Percentiles rank a stretch among this genome's conserved stretches.
phyloP scores from a whole-genome alignment of 2,797 vertebrate genomes.

The Aselliscus stoliczkanus region DNA sequence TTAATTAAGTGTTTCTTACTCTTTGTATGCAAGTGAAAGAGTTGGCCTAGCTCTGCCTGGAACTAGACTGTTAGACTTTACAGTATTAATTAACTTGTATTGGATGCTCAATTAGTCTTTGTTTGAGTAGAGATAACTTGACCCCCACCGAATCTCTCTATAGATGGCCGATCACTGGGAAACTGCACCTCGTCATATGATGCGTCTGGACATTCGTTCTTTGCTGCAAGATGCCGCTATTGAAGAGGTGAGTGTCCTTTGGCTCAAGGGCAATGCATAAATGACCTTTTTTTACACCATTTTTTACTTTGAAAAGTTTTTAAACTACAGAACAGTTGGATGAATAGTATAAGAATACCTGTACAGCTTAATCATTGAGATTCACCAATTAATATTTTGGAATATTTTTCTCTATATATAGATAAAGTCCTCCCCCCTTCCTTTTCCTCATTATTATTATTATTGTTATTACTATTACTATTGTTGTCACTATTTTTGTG shows the following conservation, averaged over 20 bases:
- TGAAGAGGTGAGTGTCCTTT: conserved; percentile 88
- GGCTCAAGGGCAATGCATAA: background rate
- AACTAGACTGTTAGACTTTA: background rate
- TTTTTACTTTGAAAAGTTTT: background rate
- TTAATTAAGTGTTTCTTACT: conserved; percentile 34
- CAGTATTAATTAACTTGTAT: background rate
- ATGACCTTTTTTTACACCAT: background rate
- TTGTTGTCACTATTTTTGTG: background rate
- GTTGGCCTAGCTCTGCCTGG: background rate
- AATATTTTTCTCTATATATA: conserved; percentile 21
- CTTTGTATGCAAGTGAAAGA: background rate
- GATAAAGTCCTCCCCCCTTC: background rate
- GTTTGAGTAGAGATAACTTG: conserved; percentile 29
- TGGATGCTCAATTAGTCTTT: background rate
- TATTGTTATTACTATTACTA: background rate
- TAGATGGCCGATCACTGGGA: conserved; percentile 98
- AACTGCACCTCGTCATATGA: conserved; percentile 95
- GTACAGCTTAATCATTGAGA: background rate
- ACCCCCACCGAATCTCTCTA: conserved; percentile 60
- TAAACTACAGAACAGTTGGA: background rate
- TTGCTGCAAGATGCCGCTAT: conserved; percentile 98
- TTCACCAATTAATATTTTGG: conserved; percentile 1
- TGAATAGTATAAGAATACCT: background rate
- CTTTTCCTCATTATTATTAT: background rate
- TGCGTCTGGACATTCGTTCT: conserved; percentile 95